Conservation (phyloP, 2,888 invertebrate species). For the Tribolium freemani region DNA sequence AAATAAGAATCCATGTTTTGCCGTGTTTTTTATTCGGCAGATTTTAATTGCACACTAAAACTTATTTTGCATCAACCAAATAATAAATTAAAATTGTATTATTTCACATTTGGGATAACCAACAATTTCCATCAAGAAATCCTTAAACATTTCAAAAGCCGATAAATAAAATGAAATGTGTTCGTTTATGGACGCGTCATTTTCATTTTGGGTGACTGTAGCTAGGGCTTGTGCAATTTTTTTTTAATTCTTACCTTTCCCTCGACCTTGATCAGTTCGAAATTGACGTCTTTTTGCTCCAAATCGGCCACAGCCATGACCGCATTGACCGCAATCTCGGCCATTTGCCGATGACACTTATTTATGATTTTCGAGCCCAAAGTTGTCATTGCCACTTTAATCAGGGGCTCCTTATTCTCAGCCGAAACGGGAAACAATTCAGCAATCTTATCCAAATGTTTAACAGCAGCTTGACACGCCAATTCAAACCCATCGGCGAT, state of each 20-base stretch:
- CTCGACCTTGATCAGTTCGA: conserved; percentile 98
- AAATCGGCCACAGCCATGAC: conserved; percentile 97
- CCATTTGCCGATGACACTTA: conserved; percentile 97
- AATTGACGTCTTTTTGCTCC: conserved; percentile 95
- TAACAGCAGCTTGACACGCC: conserved; percentile 90
- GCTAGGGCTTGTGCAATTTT: too few relatives aligned
- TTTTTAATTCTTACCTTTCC: conserved; percentile 82
- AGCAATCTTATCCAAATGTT: conserved; percentile 89
- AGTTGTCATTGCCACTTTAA: conserved; percentile 98
- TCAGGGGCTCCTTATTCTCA: conserved; percentile 87
- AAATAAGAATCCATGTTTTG: too few relatives aligned
- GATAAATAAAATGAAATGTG: too few relatives aligned
- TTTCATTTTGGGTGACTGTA: too few relatives aligned
- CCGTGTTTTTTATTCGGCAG: too few relatives aligned
- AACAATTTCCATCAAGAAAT: too few relatives aligned
- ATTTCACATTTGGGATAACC: too few relatives aligned
- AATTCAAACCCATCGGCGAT: conserved; percentile 99
- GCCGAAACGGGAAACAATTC: conserved; percentile 90
- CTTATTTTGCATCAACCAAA: too few relatives aligned
- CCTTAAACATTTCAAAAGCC: too few relatives aligned
- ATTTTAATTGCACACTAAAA: too few relatives aligned
- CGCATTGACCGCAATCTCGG: conserved; percentile 98
- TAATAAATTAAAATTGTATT: too few relatives aligned
- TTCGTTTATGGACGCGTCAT: too few relatives aligned
- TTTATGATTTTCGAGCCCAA: conserved; percentile 98